These are phyloP conservation scores for Drymonia ruficornis DNA, from an alignment of 2,888 invertebrate species.

Conservation along the genomic window DNA sequence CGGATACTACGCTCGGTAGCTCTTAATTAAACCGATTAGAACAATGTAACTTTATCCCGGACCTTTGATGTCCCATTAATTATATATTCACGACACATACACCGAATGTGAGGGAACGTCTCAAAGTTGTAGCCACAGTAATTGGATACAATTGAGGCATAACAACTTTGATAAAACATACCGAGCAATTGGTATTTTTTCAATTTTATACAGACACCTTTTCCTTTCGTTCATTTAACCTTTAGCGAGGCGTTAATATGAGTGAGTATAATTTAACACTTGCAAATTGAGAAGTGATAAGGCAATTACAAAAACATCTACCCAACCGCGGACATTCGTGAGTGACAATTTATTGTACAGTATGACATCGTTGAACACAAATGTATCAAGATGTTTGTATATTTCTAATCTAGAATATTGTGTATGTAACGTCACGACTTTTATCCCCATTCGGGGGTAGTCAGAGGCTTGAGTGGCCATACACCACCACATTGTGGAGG, in stretches of 20 bases:
- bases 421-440: too few relatives aligned
- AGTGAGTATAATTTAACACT: neutral
- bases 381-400: neutral
- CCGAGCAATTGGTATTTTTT: neutral
- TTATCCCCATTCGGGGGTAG: too few relatives aligned
- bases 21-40: constrained; percentile 60
- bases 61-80: constrained; percentile 46
- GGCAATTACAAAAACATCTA: neutral
- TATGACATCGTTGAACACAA: neutral
- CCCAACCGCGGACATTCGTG: neutral
- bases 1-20: constrained; percentile 41
- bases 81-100: constrained; percentile 43
- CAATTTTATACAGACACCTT: neutral
- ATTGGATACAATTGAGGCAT: neutral
- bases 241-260: neutral
- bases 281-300: neutral
- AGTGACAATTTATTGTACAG: neutral
- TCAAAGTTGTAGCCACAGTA: constrained; percentile 11
- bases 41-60: constrained; percentile 43
- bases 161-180: neutral
- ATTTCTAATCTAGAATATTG: too few relatives aligned
- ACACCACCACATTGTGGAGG: too few relatives aligned
- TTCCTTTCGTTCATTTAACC: neutral
- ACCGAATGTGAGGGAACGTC: constrained; percentile 30
- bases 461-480: too few relatives aligned